Conservation (phyloP, 2,888 invertebrate species). For the Dione vanillae region DNA sequence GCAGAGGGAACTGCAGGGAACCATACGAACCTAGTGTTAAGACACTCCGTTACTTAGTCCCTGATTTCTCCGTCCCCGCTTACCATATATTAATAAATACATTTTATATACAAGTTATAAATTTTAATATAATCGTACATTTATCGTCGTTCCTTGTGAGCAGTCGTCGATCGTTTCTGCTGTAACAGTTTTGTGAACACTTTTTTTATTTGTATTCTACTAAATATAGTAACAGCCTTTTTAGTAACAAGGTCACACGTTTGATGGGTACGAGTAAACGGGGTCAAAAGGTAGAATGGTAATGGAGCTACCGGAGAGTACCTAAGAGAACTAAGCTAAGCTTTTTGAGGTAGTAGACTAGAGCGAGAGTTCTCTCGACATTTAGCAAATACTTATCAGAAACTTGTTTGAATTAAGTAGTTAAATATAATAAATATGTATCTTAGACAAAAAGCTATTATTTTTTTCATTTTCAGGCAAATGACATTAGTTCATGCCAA, state of each 20-base stretch:
- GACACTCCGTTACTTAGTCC: too few species aligned
- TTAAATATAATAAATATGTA: too few species aligned
- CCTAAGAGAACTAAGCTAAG: not conserved
- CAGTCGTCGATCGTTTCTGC: not conserved
- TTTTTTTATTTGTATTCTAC: not conserved
- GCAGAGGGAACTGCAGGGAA: too few species aligned
- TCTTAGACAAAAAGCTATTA: too few species aligned
- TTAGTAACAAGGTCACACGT: not conserved
- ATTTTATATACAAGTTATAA: not conserved
- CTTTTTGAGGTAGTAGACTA: conserved; percentile 1
- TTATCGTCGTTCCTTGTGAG: not conserved
- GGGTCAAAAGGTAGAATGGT: not conserved
- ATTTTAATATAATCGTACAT: not conserved
- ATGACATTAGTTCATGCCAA: too few species aligned
- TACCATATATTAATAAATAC: too few species aligned
- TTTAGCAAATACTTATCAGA: not conserved
- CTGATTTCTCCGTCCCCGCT: too few species aligned
- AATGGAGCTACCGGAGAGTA: conserved; percentile 7
- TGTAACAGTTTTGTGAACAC: not conserved
- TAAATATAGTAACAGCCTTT: not conserved
- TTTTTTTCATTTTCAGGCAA: too few species aligned
- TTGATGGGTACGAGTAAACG: not conserved
- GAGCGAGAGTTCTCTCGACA: not conserved
- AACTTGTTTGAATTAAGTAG: not conserved
- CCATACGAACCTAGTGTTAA: too few species aligned